These are phyloP conservation scores for Didymodactylos carnosus DNA, from an alignment of 2,888 invertebrate genomes.

Conservation along the genomic window DNA sequence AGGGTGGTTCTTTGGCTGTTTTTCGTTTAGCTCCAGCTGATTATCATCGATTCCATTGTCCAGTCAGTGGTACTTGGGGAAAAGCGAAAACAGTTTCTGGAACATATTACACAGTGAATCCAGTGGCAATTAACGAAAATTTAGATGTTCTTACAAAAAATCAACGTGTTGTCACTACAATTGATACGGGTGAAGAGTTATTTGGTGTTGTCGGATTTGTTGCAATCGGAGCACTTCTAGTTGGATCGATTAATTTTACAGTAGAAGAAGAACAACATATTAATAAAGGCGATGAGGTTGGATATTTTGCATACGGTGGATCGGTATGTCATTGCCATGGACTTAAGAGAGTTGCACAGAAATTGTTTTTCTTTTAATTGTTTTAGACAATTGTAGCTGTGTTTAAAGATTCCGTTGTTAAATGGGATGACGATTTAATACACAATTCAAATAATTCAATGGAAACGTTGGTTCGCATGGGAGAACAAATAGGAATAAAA, in stretches of 20 bases:
- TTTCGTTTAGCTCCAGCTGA: conserved; percentile 91
- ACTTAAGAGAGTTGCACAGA: too few species aligned
- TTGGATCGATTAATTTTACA: neutral
- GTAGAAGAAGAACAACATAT: neutral
- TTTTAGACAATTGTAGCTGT: neutral
- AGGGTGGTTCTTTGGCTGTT: neutral
- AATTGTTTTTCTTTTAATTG: neutral
- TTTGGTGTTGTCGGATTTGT: neutral
- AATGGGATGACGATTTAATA: neutral
- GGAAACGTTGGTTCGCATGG: neutral
- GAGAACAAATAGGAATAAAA: neutral
- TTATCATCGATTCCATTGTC: conserved; percentile 88
- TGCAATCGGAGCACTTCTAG: neutral
- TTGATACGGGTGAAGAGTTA: neutral
- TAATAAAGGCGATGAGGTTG: neutral
- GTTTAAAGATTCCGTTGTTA: neutral
- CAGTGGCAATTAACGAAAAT: conserved; percentile 49
- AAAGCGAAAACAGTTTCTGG: conserved; percentile 64
- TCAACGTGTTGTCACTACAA: neutral
- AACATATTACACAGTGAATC: conserved; percentile 71
- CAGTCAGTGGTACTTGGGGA: conserved; percentile 61
- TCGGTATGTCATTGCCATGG: too few species aligned
- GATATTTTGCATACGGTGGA: too few species aligned
- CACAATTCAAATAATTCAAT: neutral
- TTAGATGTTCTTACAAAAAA: neutral